Percentiles rank a stretch among this genome's conserved stretches.
Evolutionary conservation across 2,888 invertebrate species (phyloP).

Genomic region (Caenorhabditis angaria): DNA sequence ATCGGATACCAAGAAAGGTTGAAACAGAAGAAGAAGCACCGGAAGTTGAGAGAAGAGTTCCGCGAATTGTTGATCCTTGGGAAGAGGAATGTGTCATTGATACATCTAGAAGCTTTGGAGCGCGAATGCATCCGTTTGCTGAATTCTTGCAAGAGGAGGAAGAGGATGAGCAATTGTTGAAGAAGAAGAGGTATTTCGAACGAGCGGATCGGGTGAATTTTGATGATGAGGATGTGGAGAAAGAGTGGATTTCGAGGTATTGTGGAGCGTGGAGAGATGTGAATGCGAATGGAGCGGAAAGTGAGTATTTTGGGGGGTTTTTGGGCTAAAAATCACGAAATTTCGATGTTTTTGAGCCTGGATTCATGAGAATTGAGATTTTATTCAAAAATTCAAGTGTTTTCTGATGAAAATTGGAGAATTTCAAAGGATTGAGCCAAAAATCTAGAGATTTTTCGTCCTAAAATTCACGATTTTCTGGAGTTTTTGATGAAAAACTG

Average conservation of each 20-base stretch:
- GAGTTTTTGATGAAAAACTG: not conserved
- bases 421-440: too few relatives aligned
- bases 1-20: conserved; percentile 28
- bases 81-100: conserved; percentile 41
- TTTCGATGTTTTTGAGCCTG: too few relatives aligned
- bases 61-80: conserved; percentile 39
- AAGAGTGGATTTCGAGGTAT: conserved; percentile 35
- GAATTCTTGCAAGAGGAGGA: conserved; percentile 34
- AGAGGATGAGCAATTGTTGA: conserved; percentile 24
- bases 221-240: conserved; percentile 26
- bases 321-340: too few relatives aligned
- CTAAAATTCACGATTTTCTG: conserved; percentile 3
- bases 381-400: too few relatives aligned
- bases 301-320: conserved; percentile 28
- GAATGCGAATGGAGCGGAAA: conserved; percentile 19
- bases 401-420: too few relatives aligned
- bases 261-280: conserved; percentile 19
- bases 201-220: conserved; percentile 29
- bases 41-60: not conserved
- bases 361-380: too few relatives aligned
- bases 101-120: conserved; percentile 27
- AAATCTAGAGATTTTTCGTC: too few relatives aligned
- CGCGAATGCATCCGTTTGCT: conserved; percentile 20
- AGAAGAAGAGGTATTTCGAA: conserved; percentile 22
- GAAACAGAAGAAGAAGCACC: not conserved